Conservation (phyloP, 2,888 invertebrate genomes). For the Branchellion lobata region DNA sequence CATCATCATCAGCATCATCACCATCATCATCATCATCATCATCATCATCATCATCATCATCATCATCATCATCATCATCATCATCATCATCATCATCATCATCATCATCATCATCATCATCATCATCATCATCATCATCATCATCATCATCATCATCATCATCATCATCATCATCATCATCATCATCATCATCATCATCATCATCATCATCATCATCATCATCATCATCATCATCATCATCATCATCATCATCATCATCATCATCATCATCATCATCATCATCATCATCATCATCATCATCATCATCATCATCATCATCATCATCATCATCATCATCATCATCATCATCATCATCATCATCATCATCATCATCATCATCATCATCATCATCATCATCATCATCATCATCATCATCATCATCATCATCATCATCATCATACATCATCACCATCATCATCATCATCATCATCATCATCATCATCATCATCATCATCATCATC, state of each 20-base stretch:
- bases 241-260: too few relatives aligned
- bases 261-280: too few relatives aligned
- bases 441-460: slow-evolving; percentile 6
- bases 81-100: slow-evolving; percentile 1
- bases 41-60: background rate
- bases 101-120: background rate
- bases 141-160: slow-evolving; percentile 15
- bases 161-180: slow-evolving; percentile 16
- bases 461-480: background rate
- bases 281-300: too few relatives aligned
- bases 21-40: slow-evolving; percentile 16
- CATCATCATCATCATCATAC: slow-evolving; percentile 41
- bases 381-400: background rate
- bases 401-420: slow-evolving; percentile 35
- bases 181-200: slow-evolving; percentile 15
- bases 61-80: background rate
- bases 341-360: slow-evolving; percentile 5
- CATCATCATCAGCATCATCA: too few relatives aligned
- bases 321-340: too few relatives aligned
- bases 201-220: too few relatives aligned
- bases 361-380: slow-evolving; percentile 19
- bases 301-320: too few relatives aligned
- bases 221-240: too few relatives aligned
- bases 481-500: slow-evolving; percentile 1
- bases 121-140: slow-evolving; percentile 29